These are phyloP conservation scores for Eutolmus rufibarbis DNA, from an alignment of 2,888 invertebrate species.

Conservation along the genomic window DNA sequence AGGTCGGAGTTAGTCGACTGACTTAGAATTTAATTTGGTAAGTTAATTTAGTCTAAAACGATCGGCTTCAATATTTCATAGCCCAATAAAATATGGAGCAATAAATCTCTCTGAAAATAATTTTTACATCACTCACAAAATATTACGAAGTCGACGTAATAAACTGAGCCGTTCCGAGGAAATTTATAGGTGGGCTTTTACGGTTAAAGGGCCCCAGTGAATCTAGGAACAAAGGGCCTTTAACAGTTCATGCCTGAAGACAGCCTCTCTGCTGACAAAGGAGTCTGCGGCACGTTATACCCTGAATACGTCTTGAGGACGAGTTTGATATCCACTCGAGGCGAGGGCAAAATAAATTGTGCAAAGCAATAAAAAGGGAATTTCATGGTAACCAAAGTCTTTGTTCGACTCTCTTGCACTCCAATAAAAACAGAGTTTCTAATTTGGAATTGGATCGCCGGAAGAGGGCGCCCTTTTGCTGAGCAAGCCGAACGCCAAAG, in stretches of 20 bases:
- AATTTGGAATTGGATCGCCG: constrained; percentile 1
- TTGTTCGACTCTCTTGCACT: constrained; percentile 3
- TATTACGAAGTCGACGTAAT: constrained; percentile 16
- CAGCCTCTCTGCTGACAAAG: constrained; percentile 13
- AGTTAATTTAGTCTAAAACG: not conserved
- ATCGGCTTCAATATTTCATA: not conserved
- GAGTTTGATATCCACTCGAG: constrained; percentile 17
- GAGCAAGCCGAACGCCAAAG: not conserved
- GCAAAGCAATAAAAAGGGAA: constrained; percentile 22
- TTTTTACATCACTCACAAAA: constrained; percentile 29
- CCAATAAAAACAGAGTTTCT: constrained; percentile 16
- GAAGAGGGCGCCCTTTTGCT: not conserved
- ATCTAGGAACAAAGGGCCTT: constrained; percentile 2
- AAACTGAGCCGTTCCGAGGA: not conserved
- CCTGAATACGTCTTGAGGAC: constrained; percentile 6
- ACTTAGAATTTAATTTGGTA: not conserved
- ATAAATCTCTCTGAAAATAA: constrained; percentile 12
- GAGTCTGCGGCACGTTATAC: not conserved
- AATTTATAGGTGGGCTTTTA: constrained; percentile 31
- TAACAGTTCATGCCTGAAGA: not conserved
- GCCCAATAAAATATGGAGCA: not conserved
- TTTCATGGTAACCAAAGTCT: constrained; percentile 20
- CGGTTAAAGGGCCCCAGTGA: not conserved
- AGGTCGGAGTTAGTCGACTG: not conserved
- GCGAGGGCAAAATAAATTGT: constrained; percentile 13